Percentiles rank a stretch among this genome's conserved stretches.
Conservation (phyloP, 2,113 vertebrate species). For the Hippoglossus stenolepis region DNA sequence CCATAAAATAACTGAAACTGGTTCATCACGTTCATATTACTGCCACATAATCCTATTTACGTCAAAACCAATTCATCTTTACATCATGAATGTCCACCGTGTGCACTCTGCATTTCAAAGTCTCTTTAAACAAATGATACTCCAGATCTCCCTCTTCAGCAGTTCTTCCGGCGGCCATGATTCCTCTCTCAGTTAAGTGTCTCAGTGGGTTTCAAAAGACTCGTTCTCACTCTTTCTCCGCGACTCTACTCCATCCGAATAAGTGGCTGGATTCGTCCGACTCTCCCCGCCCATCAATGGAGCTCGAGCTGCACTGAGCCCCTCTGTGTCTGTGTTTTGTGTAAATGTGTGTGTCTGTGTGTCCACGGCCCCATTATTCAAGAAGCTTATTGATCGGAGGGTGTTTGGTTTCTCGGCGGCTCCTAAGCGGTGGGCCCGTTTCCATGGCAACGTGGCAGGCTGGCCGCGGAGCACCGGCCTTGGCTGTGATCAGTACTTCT, state of each 20-base stretch:
- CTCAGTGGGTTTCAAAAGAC: constrained; percentile 62
- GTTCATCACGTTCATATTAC: too few relatives aligned
- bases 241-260: constrained; percentile 32
- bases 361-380: constrained; percentile 58
- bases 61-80: too few relatives aligned
- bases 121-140: constrained; percentile 28
- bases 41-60: too few relatives aligned
- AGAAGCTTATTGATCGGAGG: constrained; percentile 78
- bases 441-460: constrained; percentile 78
- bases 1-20: too few relatives aligned
- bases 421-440: constrained; percentile 68
- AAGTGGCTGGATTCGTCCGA: constrained; percentile 48
- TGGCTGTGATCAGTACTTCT: constrained; percentile 76
- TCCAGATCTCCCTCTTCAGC: constrained; percentile 51
- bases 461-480: constrained; percentile 68
- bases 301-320: constrained; percentile 19
- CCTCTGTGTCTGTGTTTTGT: constrained; percentile 23
- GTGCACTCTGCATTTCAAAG: not conserved
- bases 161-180: constrained; percentile 45
- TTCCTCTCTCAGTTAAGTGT: constrained; percentile 48
- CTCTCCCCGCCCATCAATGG: constrained; percentile 43
- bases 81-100: not conserved
- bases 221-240: constrained; percentile 25
- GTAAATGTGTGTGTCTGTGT: constrained; percentile 37
- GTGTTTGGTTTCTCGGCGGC: constrained; percentile 73